Evolutionary conservation across 2,797 vertebrate species (phyloP).

Genomic region (Hydrocynus forskahlii): DNA sequence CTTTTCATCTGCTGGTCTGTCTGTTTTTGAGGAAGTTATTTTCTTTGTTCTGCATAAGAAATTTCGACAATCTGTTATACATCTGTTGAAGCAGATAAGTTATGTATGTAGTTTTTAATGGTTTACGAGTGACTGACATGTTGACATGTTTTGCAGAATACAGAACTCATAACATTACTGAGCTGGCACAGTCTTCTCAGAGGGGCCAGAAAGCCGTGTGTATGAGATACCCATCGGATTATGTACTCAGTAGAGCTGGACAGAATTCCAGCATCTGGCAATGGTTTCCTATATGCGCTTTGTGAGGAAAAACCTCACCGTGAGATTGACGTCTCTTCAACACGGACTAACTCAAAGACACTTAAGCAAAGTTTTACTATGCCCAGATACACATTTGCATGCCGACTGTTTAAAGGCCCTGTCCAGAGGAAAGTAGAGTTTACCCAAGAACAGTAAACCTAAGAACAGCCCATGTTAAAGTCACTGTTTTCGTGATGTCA

Average conservation of each 20-base stretch:
- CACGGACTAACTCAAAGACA: neutral
- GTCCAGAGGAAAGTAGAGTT: no score
- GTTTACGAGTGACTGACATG: no score
- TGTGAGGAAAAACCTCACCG: conserved; percentile 41
- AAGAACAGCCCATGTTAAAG: neutral
- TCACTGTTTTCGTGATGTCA: no score
- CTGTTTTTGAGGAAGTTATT: neutral
- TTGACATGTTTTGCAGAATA: neutral
- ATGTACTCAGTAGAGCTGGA: conserved; percentile 3
- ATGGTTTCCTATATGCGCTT: conserved; percentile 51
- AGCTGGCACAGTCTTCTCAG: neutral
- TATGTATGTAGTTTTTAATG: neutral
- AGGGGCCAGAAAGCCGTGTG: conserved; percentile 46
- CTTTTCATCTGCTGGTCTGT: neutral
- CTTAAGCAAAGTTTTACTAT: no score
- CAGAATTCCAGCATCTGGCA: conserved; percentile 55
- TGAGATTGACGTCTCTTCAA: conserved; percentile 50
- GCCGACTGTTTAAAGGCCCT: no score
- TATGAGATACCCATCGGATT: conserved; percentile 57
- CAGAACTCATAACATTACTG: neutral
- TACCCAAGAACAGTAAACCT: no score
- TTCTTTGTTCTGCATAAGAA: neutral
- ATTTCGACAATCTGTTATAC: neutral
- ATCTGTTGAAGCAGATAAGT: no score
- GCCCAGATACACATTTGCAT: neutral